Evolutionary conservation across 1,140 invertebrate genomes (phyloP).

Genomic region (Eupeodes corollae): DNA sequence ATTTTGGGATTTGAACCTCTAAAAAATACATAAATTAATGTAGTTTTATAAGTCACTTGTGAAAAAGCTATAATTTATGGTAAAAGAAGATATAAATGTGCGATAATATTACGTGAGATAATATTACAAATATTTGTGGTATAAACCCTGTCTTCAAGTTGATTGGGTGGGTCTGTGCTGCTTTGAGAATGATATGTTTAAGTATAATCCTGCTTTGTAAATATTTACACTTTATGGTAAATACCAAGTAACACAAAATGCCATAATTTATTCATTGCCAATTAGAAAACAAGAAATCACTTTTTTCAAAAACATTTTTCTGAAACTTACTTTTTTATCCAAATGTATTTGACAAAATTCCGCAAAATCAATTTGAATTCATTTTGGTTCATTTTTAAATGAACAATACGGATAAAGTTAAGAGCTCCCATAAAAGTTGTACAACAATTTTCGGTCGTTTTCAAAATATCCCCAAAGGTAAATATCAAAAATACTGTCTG

Average conservation of each 20-base stretch:
- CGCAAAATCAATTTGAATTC: constrained; percentile 19
- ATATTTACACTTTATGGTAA: not conserved
- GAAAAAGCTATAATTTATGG: too few species aligned
- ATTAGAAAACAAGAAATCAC: not conserved
- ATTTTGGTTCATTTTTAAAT: constrained; percentile 20
- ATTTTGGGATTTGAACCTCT: constrained; percentile 9
- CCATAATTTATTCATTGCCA: not conserved
- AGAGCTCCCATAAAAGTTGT: constrained; percentile 32
- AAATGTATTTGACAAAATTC: constrained; percentile 24
- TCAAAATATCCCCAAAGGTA: constrained; percentile 26
- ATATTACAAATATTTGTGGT: too few species aligned
- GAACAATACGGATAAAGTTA: constrained; percentile 27
- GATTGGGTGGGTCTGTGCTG: too few species aligned
- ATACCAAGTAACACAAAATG: not conserved
- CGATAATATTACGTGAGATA: too few species aligned
- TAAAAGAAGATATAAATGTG: too few species aligned
- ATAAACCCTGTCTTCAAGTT: too few species aligned
- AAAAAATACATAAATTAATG: not conserved
- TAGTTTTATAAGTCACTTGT: not conserved
- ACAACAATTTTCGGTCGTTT: constrained; percentile 32
- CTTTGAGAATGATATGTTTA: too few species aligned
- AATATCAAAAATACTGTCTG: constrained; percentile 23
- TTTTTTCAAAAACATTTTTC: too few species aligned
- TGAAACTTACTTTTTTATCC: constrained; percentile 28
- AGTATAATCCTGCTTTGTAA: too few species aligned